Percentiles rank a stretch among this genome's conserved stretches.
phyloP scores from a whole-genome alignment of 2,888 invertebrate genomes.

The Tipula vernalis region DNA sequence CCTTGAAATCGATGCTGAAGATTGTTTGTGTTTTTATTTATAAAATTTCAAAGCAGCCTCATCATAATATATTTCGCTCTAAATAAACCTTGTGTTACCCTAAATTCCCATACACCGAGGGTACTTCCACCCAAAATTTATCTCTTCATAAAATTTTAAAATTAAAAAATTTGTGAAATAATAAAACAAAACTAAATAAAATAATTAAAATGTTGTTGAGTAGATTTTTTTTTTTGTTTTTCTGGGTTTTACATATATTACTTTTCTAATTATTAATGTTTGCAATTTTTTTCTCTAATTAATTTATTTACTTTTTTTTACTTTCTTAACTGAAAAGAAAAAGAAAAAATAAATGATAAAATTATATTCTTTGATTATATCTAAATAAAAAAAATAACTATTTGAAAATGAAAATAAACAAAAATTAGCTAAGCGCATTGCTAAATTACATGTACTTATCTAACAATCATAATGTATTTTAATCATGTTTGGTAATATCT shows the following conservation, averaged over 20 bases:
- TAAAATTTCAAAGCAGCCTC: neutral
- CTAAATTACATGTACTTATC: neutral
- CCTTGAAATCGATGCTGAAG: slow-evolving; percentile 4
- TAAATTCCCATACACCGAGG: neutral
- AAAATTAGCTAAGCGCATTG: neutral
- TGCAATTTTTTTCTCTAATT: slow-evolving; percentile 7
- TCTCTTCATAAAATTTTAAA: neutral
- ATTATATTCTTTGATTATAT: neutral
- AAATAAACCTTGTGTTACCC: neutral
- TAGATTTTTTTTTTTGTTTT: neutral
- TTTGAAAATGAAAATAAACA: neutral
- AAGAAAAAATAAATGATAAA: neutral
- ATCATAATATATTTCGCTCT: neutral
- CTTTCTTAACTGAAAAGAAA: slow-evolving; percentile 11
- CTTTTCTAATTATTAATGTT: slow-evolving; percentile 7
- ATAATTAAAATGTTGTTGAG: neutral
- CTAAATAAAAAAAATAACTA: neutral
- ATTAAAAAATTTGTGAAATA: neutral
- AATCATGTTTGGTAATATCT: neutral
- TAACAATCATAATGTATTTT: neutral
- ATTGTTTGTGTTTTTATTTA: neutral
- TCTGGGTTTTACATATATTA: neutral
- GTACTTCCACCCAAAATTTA: neutral
- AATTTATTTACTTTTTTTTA: neutral
- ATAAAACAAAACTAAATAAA: neutral